A percentile compares a stretch with the other conserved stretches of the same genome.
phyloP scores from a whole-genome alignment of 2,888 invertebrate species.

The Timandra comae region DNA sequence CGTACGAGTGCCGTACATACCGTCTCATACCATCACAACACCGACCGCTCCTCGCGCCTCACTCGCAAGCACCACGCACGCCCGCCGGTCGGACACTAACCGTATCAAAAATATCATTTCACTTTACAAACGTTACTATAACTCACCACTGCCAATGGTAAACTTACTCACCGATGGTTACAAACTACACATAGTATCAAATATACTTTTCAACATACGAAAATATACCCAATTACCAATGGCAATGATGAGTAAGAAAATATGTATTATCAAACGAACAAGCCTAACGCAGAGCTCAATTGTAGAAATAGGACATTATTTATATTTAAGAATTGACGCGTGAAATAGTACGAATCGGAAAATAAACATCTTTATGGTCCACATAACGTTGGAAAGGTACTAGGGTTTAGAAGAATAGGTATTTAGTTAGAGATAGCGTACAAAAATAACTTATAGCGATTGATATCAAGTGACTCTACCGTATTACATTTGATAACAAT shows the following conservation, averaged over 20 bases:
- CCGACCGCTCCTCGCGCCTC: slow-evolving; percentile 32
- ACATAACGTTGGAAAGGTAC: slow-evolving; percentile 17
- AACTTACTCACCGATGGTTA: too few relatives aligned
- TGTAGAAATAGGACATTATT: slow-evolving; percentile 28
- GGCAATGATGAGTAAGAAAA: too few relatives aligned
- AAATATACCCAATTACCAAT: too few relatives aligned
- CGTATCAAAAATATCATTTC: slow-evolving; percentile 29
- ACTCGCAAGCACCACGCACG: slow-evolving; percentile 61
- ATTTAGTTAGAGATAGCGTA: slow-evolving; percentile 26
- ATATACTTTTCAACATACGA: too few relatives aligned
- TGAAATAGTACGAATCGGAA: slow-evolving; percentile 19
- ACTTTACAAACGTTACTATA: too few relatives aligned
- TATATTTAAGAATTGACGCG: slow-evolving; percentile 16
- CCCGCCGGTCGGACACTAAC: slow-evolving; percentile 61
- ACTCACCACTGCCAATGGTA: too few relatives aligned
- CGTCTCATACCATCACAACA: slow-evolving; percentile 49
- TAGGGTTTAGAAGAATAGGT: slow-evolving; percentile 14
- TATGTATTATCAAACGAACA: slow-evolving; percentile 20
- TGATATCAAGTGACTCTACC: slow-evolving; percentile 19
- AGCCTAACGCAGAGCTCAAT: slow-evolving; percentile 26
- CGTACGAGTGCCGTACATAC: slow-evolving; percentile 2
- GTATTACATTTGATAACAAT: too few relatives aligned
- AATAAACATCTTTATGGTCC: slow-evolving; percentile 29
- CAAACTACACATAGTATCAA: too few relatives aligned
- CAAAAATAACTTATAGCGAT: slow-evolving; percentile 32